These are phyloP conservation scores for Aphaenogaster floridana DNA, from an alignment of 1,140 invertebrate genomes.

Conservation along the genomic window DNA sequence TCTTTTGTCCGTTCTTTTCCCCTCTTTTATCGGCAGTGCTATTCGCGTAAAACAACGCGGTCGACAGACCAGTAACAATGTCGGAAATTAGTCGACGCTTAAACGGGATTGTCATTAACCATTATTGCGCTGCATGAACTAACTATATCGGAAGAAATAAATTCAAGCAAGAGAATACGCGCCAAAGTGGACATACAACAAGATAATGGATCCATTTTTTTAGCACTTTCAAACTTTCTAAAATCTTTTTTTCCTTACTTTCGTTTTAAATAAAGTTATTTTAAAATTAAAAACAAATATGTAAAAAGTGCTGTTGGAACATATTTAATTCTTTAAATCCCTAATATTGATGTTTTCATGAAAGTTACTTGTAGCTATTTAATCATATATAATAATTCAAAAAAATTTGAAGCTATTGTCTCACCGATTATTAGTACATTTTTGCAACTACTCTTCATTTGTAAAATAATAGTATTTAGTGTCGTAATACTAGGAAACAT, in stretches of 20 bases:
- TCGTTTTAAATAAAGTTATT: background rate
- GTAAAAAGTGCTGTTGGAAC: too few relatives aligned
- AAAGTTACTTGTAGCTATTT: background rate
- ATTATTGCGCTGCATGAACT: constrained; percentile 13
- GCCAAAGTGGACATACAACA: background rate
- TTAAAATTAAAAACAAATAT: background rate
- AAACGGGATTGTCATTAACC: constrained; percentile 67
- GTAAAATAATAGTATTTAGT: constrained; percentile 50
- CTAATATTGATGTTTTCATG: background rate
- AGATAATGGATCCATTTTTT: background rate
- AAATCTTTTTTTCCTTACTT: background rate
- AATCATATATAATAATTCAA: background rate
- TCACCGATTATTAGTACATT: constrained; percentile 2
- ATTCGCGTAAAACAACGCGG: constrained; percentile 66
- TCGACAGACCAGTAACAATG: constrained; percentile 69
- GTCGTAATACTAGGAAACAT: constrained; percentile 64
- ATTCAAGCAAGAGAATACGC: constrained; percentile 10
- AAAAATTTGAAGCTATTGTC: background rate
- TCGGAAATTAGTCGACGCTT: constrained; percentile 71
- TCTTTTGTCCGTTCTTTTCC: constrained; percentile 37
- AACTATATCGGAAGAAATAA: constrained; percentile 59
- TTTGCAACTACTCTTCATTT: constrained; percentile 13
- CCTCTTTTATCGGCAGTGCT: constrained; percentile 34
- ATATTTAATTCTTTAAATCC: background rate
- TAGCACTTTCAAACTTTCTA: background rate